Evolutionary conservation across 2,888 invertebrate species (phyloP), one percentile per base, ranked within the genome.

Genomic region (Adelphocoris suturalis): DNA sequence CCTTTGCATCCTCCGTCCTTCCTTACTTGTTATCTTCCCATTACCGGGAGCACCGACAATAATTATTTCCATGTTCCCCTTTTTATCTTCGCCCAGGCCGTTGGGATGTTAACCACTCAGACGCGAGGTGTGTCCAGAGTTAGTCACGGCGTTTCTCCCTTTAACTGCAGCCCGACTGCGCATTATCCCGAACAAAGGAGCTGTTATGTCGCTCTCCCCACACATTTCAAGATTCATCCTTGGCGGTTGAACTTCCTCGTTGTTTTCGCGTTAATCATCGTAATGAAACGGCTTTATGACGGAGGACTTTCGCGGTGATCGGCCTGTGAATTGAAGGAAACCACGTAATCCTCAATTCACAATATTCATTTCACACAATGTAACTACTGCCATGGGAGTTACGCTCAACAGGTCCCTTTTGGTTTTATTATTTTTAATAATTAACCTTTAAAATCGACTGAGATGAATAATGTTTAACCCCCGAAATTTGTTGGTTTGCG

Each of bases 11-110:
- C 0, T 7, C 68, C 23, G 11, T 16, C 16, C 23, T 37, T 37
- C 76, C 76, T 27, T 37, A 76, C 76, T 75, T 37, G 78, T 78
- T 78, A 78, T 78, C 78, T 78, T 46, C 78, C 78, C 78, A 78
- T 78, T 78, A 78, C 37, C 78, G 46, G 78, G 14, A n/a, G 16
- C 14, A 16, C 76, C 14, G 57, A 57, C 23, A 78, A 78, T 78
- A 46, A 78, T 78, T 78, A 78, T 28, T 78, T 16, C 78, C 78
- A 78, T 46, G 46, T 78, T 78, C 28, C 11, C 78, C 14, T 78
- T 47, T 78, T 78, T 16, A 68, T 68, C 68, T 68, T 23, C 68
- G 19, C 68, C 68, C 23, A 23, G 7, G 37, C 37, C 37, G 68
- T 68, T 23, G 23, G 7, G 52, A 52, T 52, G 52, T 19, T 23